Evolutionary conservation across 2,797 vertebrate genomes (phyloP).

Genomic region (Myoxocephalus aenaeus): DNA sequence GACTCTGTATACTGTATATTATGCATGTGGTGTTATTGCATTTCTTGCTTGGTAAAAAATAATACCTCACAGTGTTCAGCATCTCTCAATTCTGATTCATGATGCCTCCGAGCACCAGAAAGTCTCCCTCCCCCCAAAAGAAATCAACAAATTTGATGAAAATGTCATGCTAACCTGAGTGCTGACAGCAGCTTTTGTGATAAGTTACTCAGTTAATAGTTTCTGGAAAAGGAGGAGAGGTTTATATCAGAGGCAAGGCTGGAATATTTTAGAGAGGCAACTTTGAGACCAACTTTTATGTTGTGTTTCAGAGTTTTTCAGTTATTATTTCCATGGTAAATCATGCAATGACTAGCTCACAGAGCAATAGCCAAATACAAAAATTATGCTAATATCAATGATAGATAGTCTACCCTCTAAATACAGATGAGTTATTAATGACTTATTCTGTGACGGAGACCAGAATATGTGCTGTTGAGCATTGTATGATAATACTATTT

Average conservation of each 20-base stretch:
- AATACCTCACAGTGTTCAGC: constrained; percentile 19
- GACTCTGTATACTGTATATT: neutral
- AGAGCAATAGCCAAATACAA: constrained; percentile 4
- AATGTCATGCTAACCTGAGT: constrained; percentile 54
- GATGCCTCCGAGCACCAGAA: constrained; percentile 19
- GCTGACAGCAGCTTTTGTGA: constrained; percentile 32
- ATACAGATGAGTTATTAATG: neutral
- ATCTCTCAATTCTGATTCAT: constrained; percentile 33
- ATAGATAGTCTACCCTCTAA: neutral
- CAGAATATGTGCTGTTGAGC: neutral
- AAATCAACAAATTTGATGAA: constrained; percentile 47
- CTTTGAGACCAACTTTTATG: constrained; percentile 17
- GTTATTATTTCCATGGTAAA: neutral
- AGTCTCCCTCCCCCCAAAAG: neutral
- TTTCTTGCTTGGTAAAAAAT: constrained; percentile 16
- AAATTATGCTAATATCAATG: neutral
- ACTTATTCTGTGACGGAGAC: neutral
- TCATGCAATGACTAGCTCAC: neutral
- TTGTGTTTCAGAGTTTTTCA: constrained; percentile 1
- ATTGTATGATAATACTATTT: constrained; percentile 3
- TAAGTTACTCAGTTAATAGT: constrained; percentile 28
- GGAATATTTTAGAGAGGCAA: constrained; percentile 13
- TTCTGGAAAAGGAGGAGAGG: constrained; percentile 3
- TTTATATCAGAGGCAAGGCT: constrained; percentile 15
- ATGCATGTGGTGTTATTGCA: constrained; percentile 15